Evolutionary conservation across 2,888 invertebrate species (phyloP), one percentile per base, ranked within the genome.

Genomic region (Fissipunctia ypsillon): DNA sequence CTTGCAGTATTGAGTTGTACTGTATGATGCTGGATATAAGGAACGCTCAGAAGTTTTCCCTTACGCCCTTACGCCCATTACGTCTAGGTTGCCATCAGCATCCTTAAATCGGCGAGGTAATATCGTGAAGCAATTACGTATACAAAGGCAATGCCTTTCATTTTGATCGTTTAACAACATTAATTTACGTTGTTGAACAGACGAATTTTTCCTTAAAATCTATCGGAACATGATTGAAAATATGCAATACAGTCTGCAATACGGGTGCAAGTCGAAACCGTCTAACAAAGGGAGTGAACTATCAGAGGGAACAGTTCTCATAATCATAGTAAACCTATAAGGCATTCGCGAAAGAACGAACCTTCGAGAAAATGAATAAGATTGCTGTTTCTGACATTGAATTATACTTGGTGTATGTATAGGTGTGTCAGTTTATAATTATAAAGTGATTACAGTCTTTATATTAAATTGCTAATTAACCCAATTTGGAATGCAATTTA

Each of bases 391-490:
- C 3, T n/a, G 68, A 54, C 65, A 72, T 82, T 77, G 61, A 71
- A 66, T 75, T 76, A 28, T 43, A 25, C 14, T 38, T 64, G 50
- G 52, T 54, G 28, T 25, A 14, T 54, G 28, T 25, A 14, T 35
- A 75, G 61, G 61, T 72, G 57, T 63, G 66, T 50, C 57, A 61
- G 69, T 48, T 82, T 41, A 52, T 35, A 66, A 72, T 78, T 66
- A 61, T 19, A n/a, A 69, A 69, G 19, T 48, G 12, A 76, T 57
- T 65, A 54, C 54, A 64, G 48, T 54, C 2, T 45, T 65, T 45
- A 43, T 57, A 25, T 22, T 43, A 68, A 76, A 67, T 68, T 41
- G n/a, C 16, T 54, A 48, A 65, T 61, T 72, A 69, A 63, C 48
- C 19, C 22, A n/a, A 64, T 60, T 52, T 41, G 31, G 45, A 3